Evolutionary conservation across 2,113 vertebrate genomes (phyloP).

Genomic region (Sialia sialis): DNA sequence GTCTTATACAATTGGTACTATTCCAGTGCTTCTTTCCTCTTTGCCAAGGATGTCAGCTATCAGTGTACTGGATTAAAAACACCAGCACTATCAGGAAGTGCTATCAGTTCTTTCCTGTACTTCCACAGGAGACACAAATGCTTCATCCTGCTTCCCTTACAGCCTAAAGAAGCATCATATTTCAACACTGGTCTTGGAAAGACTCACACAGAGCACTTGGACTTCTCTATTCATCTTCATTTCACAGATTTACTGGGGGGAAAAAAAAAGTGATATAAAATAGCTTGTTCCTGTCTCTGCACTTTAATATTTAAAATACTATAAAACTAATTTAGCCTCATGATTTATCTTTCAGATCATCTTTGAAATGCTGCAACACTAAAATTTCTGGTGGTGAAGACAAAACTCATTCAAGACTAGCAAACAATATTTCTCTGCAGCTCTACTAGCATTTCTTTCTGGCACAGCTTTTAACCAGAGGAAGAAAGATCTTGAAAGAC

Average conservation of each 20-base stretch:
- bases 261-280: not conserved
- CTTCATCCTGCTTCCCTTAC: not conserved
- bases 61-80: not conserved
- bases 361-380: not conserved
- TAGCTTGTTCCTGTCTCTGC: not conserved
- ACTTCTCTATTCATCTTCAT: not conserved
- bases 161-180: not conserved
- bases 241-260: not conserved
- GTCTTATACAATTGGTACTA: fast-evolving
- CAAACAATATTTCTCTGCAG: not conserved
- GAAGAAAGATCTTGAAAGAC: not conserved
- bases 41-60: not conserved
- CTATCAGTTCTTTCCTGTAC: not conserved
- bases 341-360: not conserved
- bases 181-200: not conserved
- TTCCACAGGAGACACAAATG: not conserved
- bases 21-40: not conserved
- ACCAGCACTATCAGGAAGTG: not conserved
- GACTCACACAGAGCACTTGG: not conserved
- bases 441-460: not conserved
- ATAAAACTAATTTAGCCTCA: not conserved
- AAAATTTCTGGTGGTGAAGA: not conserved
- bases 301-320: not conserved
- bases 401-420: not conserved
- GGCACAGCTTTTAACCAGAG: not conserved